These are phyloP conservation scores for Lycia hirtaria DNA, from an alignment of 2,888 invertebrate species.

Conservation along the genomic window DNA sequence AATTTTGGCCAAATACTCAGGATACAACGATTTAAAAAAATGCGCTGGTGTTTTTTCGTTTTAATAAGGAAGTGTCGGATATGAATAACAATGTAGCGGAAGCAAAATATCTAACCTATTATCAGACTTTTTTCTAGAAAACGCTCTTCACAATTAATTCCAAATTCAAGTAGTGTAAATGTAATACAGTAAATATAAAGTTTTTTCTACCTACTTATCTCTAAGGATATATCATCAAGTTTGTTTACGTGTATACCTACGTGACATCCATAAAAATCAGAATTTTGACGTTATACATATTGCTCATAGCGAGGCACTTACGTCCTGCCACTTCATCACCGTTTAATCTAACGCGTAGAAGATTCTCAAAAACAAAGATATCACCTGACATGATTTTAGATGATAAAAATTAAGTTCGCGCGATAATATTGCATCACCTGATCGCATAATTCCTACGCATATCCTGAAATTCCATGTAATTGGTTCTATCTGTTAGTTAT, in stretches of 20 bases:
- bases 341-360: conserved; percentile 29
- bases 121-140: background rate
- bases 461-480: conserved; percentile 22
- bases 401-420: conserved; percentile 45
- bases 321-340: conserved; percentile 22
- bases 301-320: conserved; percentile 17
- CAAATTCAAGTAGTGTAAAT: too few species aligned
- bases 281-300: conserved; percentile 34
- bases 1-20: conserved; percentile 5
- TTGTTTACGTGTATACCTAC: background rate
- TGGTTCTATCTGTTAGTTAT: background rate
- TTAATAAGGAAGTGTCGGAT: conserved; percentile 15
- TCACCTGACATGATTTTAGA: conserved; percentile 48
- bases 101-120: conserved; percentile 4
- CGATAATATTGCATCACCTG: conserved; percentile 42
- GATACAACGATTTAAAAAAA: conserved; percentile 11
- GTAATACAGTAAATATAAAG: too few species aligned
- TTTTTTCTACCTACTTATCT: background rate
- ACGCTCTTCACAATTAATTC: background rate
- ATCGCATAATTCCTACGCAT: conserved; percentile 29
- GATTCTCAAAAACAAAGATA: conserved; percentile 36
- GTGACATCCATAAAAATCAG: conserved; percentile 26
- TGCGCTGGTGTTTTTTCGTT: conserved; percentile 6
- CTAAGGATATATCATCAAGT: conserved; percentile 9
- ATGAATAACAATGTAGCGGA: conserved; percentile 25